Conservation (phyloP, 2,888 invertebrate species). For the Operophtera brumata region DNA sequence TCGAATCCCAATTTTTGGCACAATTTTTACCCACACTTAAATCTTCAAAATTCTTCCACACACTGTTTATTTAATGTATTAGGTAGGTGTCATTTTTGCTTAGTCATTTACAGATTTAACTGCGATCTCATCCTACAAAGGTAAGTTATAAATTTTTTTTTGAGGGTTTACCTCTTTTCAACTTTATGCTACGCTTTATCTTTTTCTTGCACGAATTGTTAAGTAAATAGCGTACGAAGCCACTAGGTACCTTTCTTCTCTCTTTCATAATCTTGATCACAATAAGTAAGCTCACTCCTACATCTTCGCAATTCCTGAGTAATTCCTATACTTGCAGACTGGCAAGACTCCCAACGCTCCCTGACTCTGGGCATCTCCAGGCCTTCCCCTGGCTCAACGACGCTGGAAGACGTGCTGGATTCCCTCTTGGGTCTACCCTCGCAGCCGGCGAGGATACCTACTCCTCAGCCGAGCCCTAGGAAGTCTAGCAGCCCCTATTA, state of each 20-base stretch:
- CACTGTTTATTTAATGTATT: not conserved
- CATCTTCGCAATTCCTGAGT: slow-evolving; percentile 15
- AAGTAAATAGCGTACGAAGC: not conserved
- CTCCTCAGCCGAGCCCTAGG: slow-evolving; percentile 81
- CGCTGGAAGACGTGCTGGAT: slow-evolving; percentile 96
- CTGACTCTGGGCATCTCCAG: slow-evolving; percentile 80
- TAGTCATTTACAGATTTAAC: slow-evolving; percentile 15
- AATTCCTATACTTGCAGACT: slow-evolving; percentile 63
- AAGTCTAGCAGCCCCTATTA: slow-evolving; percentile 73
- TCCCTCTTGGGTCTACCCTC: slow-evolving; percentile 92
- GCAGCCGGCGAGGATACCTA: slow-evolving; percentile 87
- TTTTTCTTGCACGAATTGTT: not conserved
- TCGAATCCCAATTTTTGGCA: not conserved
- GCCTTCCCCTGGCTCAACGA: slow-evolving; percentile 90
- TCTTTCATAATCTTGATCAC: not conserved
- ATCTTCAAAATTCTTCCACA: not conserved
- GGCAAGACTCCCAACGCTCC: slow-evolving; percentile 75
- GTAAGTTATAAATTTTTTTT: slow-evolving; percentile 13
- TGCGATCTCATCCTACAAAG: slow-evolving; percentile 1
- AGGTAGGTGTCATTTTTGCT: not conserved
- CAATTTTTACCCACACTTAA: not conserved
- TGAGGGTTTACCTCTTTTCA: not conserved
- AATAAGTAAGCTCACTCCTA: not conserved
- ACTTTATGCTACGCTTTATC: not conserved
- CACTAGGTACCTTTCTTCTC: not conserved